Evolutionary conservation across 1,140 invertebrate genomes (phyloP), one percentile per base, ranked within the genome.

Genomic region (Microplitis mediator): DNA sequence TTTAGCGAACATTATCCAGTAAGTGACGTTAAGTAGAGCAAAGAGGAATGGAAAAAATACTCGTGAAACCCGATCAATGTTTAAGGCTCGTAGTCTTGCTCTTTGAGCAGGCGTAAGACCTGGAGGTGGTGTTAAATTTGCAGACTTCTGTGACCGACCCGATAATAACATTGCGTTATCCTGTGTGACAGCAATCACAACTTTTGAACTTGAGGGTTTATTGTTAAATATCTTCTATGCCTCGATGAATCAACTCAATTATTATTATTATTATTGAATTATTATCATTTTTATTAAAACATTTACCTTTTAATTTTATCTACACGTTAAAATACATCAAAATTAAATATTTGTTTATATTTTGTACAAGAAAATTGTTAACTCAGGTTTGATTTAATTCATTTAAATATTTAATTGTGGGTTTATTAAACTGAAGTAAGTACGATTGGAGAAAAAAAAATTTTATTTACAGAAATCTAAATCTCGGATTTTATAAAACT

Each of bases 11-110:
- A 94, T 91, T 71, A 94, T 91, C 95, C 95, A 97, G 82, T 97
- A 97, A 74, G 93, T 93, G 74, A 90, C 89, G 85, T 97, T 97
- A 11, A 97, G 89, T 60, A 95, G 86, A 32, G 94, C 89, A 80
- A 97, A 97, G 8, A 95, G 90, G 3, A 94, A 88, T 0, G 95
- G 95, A 82, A 97, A 97, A 81, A 95, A 93, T 50, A 96, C 91
- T 50, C 95, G 87, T 0, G 95, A 96, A 78, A 94, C 92, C 4
- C 94, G 89, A 82, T 97, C 95, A 74, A 97, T 94, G 81, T 94
- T 92, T 75, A 97, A 90, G 4, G 95, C 95, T n/a, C 93, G 86
- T 78, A 91, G 90, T 61, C 92, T 87, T 2, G 91, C 90, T 76
- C 88, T 89, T 77, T 93, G 92, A 6, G 92, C 91, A 60, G 90